phyloP scores from a whole-genome alignment of 2,113 vertebrate species.

The Camelus dromedarius region DNA sequence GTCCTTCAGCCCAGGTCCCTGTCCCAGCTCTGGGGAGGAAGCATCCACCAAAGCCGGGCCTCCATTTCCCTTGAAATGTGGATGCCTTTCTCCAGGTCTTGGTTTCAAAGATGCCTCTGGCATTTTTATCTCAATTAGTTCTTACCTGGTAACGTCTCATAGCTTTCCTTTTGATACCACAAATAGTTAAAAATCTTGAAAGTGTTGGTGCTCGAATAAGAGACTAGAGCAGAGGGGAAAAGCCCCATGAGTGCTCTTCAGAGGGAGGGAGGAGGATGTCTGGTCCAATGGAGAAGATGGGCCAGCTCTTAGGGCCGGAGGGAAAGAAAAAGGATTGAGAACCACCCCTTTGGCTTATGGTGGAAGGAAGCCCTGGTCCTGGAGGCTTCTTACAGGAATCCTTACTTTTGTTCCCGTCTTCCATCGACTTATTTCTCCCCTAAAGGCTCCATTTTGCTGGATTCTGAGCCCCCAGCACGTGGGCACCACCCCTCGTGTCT shows the following conservation, averaged over 20 bases:
- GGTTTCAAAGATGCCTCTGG: not conserved
- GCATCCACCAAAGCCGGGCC: not conserved
- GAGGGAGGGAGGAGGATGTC: not conserved
- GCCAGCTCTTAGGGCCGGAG: not conserved
- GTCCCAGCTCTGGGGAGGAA: not conserved
- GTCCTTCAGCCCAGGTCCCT: not conserved
- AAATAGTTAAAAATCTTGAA: not conserved
- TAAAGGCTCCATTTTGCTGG: not conserved
- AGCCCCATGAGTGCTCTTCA: not conserved
- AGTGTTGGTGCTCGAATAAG: not conserved
- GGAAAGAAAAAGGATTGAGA: not conserved
- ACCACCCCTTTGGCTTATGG: not conserved
- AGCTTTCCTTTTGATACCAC: not conserved
- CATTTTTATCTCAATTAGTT: not conserved
- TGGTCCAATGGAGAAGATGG: not conserved
- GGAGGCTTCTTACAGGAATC: not conserved
- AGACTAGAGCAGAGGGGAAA: not conserved
- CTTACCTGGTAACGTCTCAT: not conserved
- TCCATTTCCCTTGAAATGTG: not conserved
- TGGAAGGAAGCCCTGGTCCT: not conserved
- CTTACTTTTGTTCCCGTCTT: not conserved
- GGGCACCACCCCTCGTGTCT: not conserved
- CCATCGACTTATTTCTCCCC: not conserved
- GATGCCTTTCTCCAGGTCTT: not conserved
- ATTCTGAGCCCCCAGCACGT: not conserved